phyloP scores from a whole-genome alignment of 1,140 invertebrate genomes.

The Capitella teleta region DNA sequence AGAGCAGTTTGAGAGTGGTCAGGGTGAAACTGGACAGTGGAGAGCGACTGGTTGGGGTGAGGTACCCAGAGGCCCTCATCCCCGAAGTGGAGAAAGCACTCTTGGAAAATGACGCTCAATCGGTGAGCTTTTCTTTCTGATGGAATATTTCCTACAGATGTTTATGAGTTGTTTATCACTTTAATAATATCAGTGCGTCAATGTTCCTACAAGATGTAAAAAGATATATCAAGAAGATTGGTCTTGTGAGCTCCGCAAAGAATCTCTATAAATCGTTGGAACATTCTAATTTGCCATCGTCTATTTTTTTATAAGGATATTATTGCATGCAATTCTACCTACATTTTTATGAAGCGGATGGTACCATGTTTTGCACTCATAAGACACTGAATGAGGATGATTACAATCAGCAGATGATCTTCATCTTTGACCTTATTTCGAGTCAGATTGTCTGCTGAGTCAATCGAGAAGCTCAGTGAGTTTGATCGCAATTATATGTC shows the following conservation, averaged over 20 bases:
- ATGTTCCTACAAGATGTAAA: not conserved
- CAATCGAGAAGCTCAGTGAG: too few species aligned
- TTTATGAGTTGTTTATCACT: not conserved
- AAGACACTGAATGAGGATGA: too few species aligned
- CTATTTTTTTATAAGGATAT: too few species aligned
- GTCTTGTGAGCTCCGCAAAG: not conserved
- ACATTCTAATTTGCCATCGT: too few species aligned
- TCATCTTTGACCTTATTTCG: too few species aligned
- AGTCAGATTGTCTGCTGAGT: too few species aligned
- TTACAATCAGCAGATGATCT: too few species aligned
- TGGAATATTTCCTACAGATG: not conserved
- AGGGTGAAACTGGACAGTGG: constrained; percentile 28
- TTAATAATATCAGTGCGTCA: not conserved
- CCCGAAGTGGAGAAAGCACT: constrained; percentile 23
- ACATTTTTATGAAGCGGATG: too few species aligned
- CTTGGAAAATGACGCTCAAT: not conserved
- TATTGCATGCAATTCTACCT: too few species aligned
- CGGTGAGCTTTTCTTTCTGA: not conserved
- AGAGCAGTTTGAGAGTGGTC: constrained; percentile 29
- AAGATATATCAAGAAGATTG: not conserved
- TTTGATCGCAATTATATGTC: too few species aligned
- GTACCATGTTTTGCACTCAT: too few species aligned
- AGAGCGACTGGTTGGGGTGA: constrained; percentile 30
- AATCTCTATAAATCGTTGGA: not conserved
- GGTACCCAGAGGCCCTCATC: constrained; percentile 29